Base-by-base conservation (phyloP, 2,797 vertebrate species). In the Champsocephalus esox region DNA sequence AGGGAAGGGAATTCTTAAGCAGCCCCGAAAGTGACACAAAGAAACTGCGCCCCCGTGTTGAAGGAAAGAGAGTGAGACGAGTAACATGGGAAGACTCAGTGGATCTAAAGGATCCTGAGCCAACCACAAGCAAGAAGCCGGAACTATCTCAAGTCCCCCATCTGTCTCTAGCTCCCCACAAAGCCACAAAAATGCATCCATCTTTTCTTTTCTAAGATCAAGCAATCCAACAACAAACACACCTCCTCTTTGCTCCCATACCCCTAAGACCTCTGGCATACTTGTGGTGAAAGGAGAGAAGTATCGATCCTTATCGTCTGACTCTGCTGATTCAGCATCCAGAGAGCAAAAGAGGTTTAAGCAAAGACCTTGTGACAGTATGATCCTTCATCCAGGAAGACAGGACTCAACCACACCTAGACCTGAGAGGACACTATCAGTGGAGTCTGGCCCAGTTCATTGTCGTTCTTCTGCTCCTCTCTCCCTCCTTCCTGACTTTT, bases 121-220 rank as follows among this genome's bases (percentile, higher is more conserved):
- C 82, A 2, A 24, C n/a, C 6, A 48, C 41, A 58, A 73, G 61
- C 3, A 62, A 86, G 24, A 70, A 76, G n/a, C 19, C 68, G 69
- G 84, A 85, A 21, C 17, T 43, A 11, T 55, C 73, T 77, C 66
- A 63, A 60, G 77, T 66, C 66, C 73, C 83, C 17, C 66, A 19
- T 86, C 91, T 21, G 73, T 79, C 5, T 72, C 85, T 24, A 88
- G 77, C 32, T 70, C 80, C 10, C 69, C 54, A 1, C 82, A 61
- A 58, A 81, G 71, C 8, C 17, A 79, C 21, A 80, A 50, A 73
- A 64, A 78, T 17, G 88, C 92, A 9, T 90, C 90, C n/a, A 87
- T 93, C 62, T 94, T 93, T 75, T 89, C 87, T 14, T 92, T 91
- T 65, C 80, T 93, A 50, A 87, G 92, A 79, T 79, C 88, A 38